Evolutionary conservation across 2,888 invertebrate genomes (phyloP), one percentile per base, ranked within the genome.

Genomic region (Scaptodrosophila latifasciaeformis): DNA sequence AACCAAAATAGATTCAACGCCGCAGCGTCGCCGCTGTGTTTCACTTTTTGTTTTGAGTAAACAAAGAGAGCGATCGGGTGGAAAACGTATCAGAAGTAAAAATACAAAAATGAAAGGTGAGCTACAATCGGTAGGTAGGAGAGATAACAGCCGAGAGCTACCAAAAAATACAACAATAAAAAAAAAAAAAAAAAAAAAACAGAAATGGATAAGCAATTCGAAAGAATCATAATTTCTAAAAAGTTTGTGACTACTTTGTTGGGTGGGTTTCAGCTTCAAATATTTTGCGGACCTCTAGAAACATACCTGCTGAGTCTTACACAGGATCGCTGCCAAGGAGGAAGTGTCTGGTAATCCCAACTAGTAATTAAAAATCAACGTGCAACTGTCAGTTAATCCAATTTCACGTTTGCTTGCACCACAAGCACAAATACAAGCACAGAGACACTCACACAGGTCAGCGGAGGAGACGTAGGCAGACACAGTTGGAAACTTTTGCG

Each of bases 361-460:
- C 48, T 50, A 63, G 68, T 78, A 71, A 71, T 68, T 72, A 66
- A 78, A 75, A 59, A 55, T 31, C 59, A 57, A 49, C 62, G 54
- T 71, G 65, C 79, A 65, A 71, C 69, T 59, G 72, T 62, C 51
- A 64, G 67, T 67, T 79, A 74, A 79, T 77, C 80, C 74, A 76
- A 79, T 72, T 74, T 65, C 77, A 77, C 60, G 74, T 64, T 55
- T 64, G 50, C 59, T 64, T 45, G 15, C 49, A 49, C 44, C 43
- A 46, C 27, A 37, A 44, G 17, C 43, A 39, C 50, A 50, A 48
- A 9, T 40, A 34, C 55, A 59, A 55, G 40, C 53, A 54, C 56
- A 69, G 43, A 49, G 54, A 45, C 68, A 54, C 50, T 62, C 31
- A 34, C 13, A 29, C 34, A n/a, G n/a, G n/a, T n/a, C n/a, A n/a